Base-by-base conservation (phyloP, 2,797 vertebrate species). In the Nothura maculosa region DNA sequence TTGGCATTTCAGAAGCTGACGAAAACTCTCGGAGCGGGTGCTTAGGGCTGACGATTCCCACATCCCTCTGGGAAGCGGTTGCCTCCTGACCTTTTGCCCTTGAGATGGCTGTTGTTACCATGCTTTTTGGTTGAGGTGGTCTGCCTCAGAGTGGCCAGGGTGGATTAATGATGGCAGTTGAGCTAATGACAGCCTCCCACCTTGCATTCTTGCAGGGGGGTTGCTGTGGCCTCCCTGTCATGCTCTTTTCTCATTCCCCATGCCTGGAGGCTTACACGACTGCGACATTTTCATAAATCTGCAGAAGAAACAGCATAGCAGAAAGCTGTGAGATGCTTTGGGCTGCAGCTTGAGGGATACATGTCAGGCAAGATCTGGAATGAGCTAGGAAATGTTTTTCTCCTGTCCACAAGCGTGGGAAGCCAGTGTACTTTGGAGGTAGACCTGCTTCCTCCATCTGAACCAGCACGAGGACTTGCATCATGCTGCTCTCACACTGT, bases 1-100 rank as follows among this genome's bases (percentile, higher is more conserved):
- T 42, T 93, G 87, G 70, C 86, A 20, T 86, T 90, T 79, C 62
- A 42, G 60, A 32, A 32, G 48, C 20, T 92, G 70, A 76, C 58
- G 32, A 76, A 92, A 84, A 40, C 45, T 58, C 62, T 85, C 4
- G 1, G 54, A 47, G 45, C 91, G 88, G 69, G 47, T 92, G 69
- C 55, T 94, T 3, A 1, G 32, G 25, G 6, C 48, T 85, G 60
- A 38, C 73, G 50, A 54, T 86, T 83, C 45, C 81, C 54, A 4
- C 42, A 64, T 30, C 48, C 66, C 6, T n/a, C 69, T 5, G 2
- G 21, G 43, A 38, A 21, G 36, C 42, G 40, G 27, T 36, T 43
- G 38, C 38, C 74, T 78, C 25, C 70, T 77, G 70, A 30, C 54
- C 20, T 78, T 10, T 87, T 83, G 84, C 28, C 40, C 18, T 45